Evolutionary conservation across 2,113 vertebrate species (phyloP), one percentile per base, ranked within the genome.

Genomic region (Bucco capensis): DNA sequence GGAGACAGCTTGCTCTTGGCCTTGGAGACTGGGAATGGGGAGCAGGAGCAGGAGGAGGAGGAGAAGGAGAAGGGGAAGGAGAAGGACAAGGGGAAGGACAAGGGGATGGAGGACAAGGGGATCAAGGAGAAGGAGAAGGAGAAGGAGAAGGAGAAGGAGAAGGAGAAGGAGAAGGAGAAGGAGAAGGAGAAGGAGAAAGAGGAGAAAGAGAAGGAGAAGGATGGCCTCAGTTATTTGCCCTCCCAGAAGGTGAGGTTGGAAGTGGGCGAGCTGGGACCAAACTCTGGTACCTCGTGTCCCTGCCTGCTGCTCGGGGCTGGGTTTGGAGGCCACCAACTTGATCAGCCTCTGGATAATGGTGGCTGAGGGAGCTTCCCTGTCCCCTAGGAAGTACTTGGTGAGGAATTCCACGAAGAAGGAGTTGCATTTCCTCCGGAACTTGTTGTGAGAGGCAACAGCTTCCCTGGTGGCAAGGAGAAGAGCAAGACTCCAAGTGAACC

Each of bases 391-490:
- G 65, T 77, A 83, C 23, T 27, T 18, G 44, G 64, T 24, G 28
- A 83, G 47, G n/a, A 89, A 89, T 28, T 83, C 87, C 3, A 89
- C 7, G 14, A 83, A 83, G 72, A 89, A 89, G 3, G 79, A 89
- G 21, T 83, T 77, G 50, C 79, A 89, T 16, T 83, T 89, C 65
- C 87, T 49, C 50, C 87, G 27, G 87, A 89, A 89, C n/a, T 89
- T 77, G 50, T 89, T 89, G 72, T 83, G 79, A 56, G 57, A 64
- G 57, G 71, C 72, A 0, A 89, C 79, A 6, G 72, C 65, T 56
- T 89, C 87, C 72, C 87, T 83, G 57, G 7, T 28, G 31, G 15
- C 12, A 35, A 35, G 37, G 70, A 64, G 50, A 24, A 33, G 54
- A 61, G 18, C 10, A 2, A 71, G 49, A 35, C 12, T 42, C 8